phyloP scores from a whole-genome alignment of 2,797 vertebrate genomes.

The Falco biarmicus region DNA sequence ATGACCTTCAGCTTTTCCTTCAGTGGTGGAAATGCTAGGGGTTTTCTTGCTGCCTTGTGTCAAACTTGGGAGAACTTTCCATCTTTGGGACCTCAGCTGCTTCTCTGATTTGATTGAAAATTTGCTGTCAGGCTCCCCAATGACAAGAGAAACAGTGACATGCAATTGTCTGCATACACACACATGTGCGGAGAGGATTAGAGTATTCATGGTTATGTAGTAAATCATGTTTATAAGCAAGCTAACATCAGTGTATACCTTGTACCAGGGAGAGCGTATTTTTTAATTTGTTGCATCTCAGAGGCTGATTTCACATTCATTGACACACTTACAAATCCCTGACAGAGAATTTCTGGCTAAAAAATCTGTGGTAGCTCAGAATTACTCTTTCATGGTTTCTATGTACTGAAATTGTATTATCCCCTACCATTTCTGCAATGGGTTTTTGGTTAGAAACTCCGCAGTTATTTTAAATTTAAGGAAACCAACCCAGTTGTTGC shows the following conservation, averaged over 20 bases:
- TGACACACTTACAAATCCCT: neutral
- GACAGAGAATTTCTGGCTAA: neutral
- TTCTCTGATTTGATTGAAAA: neutral
- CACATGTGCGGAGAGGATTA: fast-evolving
- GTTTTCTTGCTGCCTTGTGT: neutral
- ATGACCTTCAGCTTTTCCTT: neutral
- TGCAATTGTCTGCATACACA: fast-evolving
- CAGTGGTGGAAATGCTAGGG: neutral
- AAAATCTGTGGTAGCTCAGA: neutral
- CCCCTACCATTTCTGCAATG: neutral
- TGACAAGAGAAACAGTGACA: fast-evolving
- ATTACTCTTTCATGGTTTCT: neutral
- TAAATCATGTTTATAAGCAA: neutral
- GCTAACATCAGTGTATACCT: neutral
- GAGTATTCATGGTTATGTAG: neutral
- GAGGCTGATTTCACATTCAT: neutral
- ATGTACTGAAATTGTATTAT: neutral
- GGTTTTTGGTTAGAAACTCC: neutral
- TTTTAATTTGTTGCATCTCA: neutral
- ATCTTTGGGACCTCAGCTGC: neutral
- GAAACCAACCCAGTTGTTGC: neutral
- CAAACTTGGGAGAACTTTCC: neutral
- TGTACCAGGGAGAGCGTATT: neutral
- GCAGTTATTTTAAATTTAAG: neutral
- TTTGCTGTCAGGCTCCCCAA: neutral